A percentile compares a stretch with the other conserved stretches of the same genome.
Evolutionary conservation across 2,797 vertebrate species (phyloP).

Genomic region (Oreonectes daqikongensis): DNA sequence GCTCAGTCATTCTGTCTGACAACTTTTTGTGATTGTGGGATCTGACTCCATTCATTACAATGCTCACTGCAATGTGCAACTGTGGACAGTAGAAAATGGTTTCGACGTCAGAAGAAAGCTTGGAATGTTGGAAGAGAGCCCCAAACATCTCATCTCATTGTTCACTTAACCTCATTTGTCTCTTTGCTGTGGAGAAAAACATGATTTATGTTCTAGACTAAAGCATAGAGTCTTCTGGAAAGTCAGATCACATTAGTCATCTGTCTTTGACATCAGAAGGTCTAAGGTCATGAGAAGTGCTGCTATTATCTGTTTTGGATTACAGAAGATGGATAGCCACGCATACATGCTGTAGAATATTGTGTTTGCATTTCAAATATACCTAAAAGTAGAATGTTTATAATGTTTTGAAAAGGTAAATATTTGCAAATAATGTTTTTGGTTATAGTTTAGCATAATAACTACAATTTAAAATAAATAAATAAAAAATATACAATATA

Average conservation of each 20-base stretch:
- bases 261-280: slow-evolving; percentile 30
- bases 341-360: neutral
- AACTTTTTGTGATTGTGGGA: neutral
- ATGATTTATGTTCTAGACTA: slow-evolving; percentile 21
- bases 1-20: too few relatives aligned
- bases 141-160: slow-evolving; percentile 1
- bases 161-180: neutral
- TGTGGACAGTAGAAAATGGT: neutral
- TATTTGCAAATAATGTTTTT: neutral
- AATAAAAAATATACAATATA: too few relatives aligned
- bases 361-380: neutral
- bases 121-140: neutral
- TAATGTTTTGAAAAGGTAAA: too few relatives aligned
- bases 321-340: neutral
- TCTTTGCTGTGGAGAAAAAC: neutral
- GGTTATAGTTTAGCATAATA: neutral
- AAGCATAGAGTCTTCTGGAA: slow-evolving; percentile 26
- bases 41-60: too few relatives aligned
- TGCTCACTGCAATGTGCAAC: neutral
- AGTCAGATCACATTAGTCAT: slow-evolving; percentile 25
- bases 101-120: neutral
- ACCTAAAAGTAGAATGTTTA: too few relatives aligned
- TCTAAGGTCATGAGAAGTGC: slow-evolving; percentile 57
- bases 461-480: neutral
- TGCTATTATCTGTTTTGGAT: slow-evolving; percentile 34